Evolutionary conservation across 2,113 vertebrate species (phyloP).

Genomic region (Bufo bufo): DNA sequence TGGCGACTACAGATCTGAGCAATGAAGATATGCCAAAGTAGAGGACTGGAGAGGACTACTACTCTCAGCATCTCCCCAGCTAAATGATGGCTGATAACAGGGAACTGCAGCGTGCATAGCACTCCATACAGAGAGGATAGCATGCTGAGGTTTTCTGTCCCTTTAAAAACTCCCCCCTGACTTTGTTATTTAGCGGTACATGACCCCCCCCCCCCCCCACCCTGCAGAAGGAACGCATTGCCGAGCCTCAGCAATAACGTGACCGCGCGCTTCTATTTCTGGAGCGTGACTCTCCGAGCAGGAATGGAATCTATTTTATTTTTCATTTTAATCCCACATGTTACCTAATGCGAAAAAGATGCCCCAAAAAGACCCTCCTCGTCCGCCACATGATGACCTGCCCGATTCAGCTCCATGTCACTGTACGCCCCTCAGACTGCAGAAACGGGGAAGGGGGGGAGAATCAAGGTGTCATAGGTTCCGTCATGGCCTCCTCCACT

Average conservation of each 20-base stretch:
- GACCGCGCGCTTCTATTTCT: conserved; percentile 46
- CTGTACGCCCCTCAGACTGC: too few species aligned
- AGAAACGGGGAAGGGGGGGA: too few species aligned
- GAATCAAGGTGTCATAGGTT: too few species aligned
- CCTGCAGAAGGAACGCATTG: background rate
- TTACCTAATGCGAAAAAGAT: conserved; percentile 6
- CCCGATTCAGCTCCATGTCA: too few species aligned
- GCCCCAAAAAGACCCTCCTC: background rate
- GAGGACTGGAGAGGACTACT: too few species aligned
- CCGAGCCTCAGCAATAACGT: conserved; percentile 3
- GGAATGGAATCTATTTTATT: background rate
- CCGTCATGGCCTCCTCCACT: too few species aligned
- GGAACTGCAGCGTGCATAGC: background rate
- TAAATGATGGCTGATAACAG: background rate
- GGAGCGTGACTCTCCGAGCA: background rate
- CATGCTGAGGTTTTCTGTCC: background rate
- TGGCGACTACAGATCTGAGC: too few species aligned
- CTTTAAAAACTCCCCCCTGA: background rate
- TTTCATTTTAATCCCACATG: conserved; percentile 4
- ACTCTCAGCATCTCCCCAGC: background rate
- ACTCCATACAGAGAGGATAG: too few species aligned
- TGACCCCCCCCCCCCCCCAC: background rate
- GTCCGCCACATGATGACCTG: background rate
- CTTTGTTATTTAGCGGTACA: background rate
- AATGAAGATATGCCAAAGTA: too few species aligned